phyloP scores from a whole-genome alignment of 2,113 vertebrate species.

The Patagioenas fasciata region DNA sequence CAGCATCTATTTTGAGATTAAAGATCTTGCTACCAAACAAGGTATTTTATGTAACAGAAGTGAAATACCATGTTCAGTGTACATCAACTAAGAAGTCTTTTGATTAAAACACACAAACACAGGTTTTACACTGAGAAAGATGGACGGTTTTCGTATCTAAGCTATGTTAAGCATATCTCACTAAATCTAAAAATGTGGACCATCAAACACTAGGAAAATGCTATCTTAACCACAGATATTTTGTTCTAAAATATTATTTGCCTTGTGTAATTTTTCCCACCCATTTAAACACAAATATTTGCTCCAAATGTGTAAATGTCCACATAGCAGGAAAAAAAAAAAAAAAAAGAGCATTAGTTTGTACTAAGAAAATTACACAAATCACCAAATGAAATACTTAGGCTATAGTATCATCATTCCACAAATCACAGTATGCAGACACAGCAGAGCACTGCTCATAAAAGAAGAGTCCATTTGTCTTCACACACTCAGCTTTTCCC shows the following conservation, averaged over 20 bases:
- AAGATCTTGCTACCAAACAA: background rate
- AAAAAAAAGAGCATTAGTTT: background rate
- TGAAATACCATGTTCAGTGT: background rate
- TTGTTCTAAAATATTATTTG: background rate
- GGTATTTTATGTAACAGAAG: background rate
- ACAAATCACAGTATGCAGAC: background rate
- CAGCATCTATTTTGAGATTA: background rate
- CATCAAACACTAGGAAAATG: background rate
- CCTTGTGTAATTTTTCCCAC: background rate
- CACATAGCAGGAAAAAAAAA: background rate
- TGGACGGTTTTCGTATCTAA: background rate
- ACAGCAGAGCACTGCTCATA: background rate
- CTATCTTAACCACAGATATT: background rate
- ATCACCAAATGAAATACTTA: background rate
- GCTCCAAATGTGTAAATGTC: background rate
- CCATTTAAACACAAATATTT: background rate
- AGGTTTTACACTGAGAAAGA: background rate
- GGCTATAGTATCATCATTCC: background rate
- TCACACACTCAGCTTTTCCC: background rate
- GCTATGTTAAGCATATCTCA: background rate
- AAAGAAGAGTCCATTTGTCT: background rate
- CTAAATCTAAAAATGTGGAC: background rate
- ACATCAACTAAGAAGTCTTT: background rate
- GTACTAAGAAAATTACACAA: background rate
- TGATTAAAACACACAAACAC: background rate